Evolutionary conservation across 2,113 vertebrate genomes (phyloP).

Genomic region (Siniperca knerii): DNA sequence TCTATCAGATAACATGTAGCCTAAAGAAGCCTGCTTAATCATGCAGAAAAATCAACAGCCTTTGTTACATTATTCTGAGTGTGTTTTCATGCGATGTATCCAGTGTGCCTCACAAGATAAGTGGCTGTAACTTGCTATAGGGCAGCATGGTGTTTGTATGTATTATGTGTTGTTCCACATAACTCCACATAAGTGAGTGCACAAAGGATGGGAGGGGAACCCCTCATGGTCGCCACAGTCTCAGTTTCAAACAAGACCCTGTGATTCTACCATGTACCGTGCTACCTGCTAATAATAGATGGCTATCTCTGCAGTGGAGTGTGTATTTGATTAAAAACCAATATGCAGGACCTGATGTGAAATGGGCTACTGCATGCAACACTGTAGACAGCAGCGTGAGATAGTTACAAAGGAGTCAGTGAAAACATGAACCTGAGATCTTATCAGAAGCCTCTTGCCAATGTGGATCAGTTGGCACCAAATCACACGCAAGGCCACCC

Average conservation of each 20-base stretch:
- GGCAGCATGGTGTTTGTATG: slow-evolving; percentile 41
- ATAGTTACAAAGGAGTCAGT: slow-evolving; percentile 36
- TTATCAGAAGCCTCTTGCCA: slow-evolving; percentile 56
- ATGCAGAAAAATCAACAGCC: slow-evolving; percentile 59
- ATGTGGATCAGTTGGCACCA: slow-evolving; percentile 26
- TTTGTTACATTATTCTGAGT: slow-evolving; percentile 44
- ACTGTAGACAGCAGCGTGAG: slow-evolving; percentile 42
- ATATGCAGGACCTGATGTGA: slow-evolving; percentile 36
- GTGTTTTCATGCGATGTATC: slow-evolving; percentile 33
- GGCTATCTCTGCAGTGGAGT: slow-evolving; percentile 60
- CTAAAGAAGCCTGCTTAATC: slow-evolving; percentile 54
- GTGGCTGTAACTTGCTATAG: slow-evolving; percentile 26
- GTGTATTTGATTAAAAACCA: slow-evolving; percentile 71
- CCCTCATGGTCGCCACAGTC: slow-evolving; percentile 10
- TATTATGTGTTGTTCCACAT: slow-evolving; percentile 33
- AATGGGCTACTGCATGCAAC: slow-evolving; percentile 38
- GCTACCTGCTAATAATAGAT: slow-evolving; percentile 70
- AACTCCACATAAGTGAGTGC: slow-evolving; percentile 10
- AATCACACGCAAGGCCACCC: slow-evolving; percentile 65
- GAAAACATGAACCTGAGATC: slow-evolving; percentile 64
- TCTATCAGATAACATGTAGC: slow-evolving; percentile 57
- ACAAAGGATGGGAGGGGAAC: slow-evolving; percentile 5
- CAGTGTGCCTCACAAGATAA: slow-evolving; percentile 22
- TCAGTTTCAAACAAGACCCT: slow-evolving; percentile 51
- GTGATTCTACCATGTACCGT: slow-evolving; percentile 34